These are phyloP conservation scores for Patiria miniata DNA, from an alignment of 35 echinoderm and acorn worm species.

Conservation along the genomic window DNA sequence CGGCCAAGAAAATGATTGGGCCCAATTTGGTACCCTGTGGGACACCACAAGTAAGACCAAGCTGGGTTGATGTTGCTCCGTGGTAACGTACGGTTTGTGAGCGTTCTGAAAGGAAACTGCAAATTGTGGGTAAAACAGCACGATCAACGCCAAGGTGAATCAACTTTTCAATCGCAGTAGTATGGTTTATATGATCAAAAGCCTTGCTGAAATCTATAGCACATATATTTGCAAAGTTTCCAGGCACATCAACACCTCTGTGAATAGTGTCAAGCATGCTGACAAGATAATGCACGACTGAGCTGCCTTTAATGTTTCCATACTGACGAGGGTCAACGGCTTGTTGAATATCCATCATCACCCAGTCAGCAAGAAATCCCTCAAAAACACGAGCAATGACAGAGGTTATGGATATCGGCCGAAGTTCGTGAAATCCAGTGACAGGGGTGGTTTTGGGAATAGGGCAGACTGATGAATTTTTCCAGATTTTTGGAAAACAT, in stretches of 20 bases:
- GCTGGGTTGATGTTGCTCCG: neutral
- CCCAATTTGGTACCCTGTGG: conserved; percentile 9
- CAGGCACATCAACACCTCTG: too few species aligned
- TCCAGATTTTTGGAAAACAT: conserved; percentile 28
- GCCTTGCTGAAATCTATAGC: neutral
- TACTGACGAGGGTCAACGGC: neutral
- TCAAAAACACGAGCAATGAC: conserved; percentile 43
- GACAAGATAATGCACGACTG: too few species aligned
- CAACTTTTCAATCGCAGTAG: neutral
- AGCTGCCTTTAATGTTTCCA: too few species aligned
- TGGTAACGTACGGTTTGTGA: neutral
- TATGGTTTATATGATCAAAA: conserved; percentile 4
- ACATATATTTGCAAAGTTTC: neutral
- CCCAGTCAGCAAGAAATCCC: conserved; percentile 37
- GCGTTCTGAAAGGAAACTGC: neutral
- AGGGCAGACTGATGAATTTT: conserved; percentile 34
- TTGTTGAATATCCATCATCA: conserved; percentile 29
- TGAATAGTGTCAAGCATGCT: too few species aligned
- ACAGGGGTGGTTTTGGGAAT: conserved; percentile 41
- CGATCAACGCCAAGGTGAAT: conserved; percentile 17
- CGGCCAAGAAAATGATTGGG: conserved; percentile 19
- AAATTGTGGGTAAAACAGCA: neutral
- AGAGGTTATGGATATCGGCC: conserved; percentile 46
- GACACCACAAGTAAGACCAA: neutral
- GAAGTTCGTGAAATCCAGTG: neutral